These are phyloP conservation scores for Erethizon dorsatum DNA, from an alignment of 2,797 vertebrate genomes.

Conservation along the genomic window DNA sequence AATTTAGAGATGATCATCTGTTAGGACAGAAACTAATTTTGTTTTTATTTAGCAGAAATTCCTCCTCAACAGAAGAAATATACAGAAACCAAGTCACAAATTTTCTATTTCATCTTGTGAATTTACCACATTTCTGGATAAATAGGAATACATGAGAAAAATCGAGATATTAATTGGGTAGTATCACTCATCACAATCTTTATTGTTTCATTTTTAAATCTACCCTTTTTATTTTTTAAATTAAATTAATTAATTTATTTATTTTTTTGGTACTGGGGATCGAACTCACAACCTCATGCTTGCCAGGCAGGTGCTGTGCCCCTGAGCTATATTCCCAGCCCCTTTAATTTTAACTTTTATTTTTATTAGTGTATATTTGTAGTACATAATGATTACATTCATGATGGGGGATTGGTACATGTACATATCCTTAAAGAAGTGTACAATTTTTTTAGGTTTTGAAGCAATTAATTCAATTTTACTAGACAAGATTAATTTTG, in stretches of 20 bases:
- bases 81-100: not conserved
- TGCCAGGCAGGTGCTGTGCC: no score
- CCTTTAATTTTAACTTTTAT: no score
- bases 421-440: not conserved
- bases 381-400: not conserved
- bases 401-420: not conserved
- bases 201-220: not conserved
- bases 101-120: not conserved
- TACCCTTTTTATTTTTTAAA: no score
- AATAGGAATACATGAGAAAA: constrained; percentile 6
- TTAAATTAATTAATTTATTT: no score
- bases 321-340: no score
- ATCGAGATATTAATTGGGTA: not conserved
- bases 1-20: constrained; percentile 41
- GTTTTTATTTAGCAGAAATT: constrained; percentile 57
- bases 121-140: not conserved
- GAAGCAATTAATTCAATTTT: not conserved
- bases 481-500: not conserved
- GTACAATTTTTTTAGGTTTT: not conserved
- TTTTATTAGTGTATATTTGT: not conserved
- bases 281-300: no score
- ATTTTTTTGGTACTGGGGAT: no score
- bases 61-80: constrained; percentile 17
- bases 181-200: not conserved
- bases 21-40: constrained; percentile 43